phyloP scores from a whole-genome alignment of 2,113 vertebrate genomes.

The Macrotus californicus region DNA sequence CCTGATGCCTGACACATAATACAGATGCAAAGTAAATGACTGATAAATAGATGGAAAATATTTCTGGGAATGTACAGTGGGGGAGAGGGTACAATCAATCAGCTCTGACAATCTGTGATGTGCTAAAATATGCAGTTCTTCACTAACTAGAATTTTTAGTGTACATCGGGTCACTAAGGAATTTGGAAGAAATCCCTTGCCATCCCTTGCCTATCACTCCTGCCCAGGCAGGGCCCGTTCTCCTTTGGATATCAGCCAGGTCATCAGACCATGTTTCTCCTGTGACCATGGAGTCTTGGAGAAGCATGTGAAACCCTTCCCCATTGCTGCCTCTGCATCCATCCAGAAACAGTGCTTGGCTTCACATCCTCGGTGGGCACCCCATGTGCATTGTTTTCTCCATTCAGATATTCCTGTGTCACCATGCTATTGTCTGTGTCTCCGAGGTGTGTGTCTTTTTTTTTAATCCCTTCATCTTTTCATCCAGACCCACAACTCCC shows the following conservation, averaged over 20 bases:
- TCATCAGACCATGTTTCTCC: background rate
- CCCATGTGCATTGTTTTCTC: background rate
- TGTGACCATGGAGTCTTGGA: background rate
- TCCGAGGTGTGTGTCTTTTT: too few species aligned
- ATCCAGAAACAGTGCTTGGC: background rate
- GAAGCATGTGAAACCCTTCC: background rate
- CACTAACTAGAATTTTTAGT: background rate
- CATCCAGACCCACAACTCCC: too few species aligned
- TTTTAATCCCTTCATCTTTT: too few species aligned
- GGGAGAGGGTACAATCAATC: background rate
- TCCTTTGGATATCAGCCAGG: background rate
- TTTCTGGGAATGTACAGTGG: background rate
- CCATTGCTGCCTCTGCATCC: background rate
- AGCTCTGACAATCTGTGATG: background rate
- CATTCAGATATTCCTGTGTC: background rate
- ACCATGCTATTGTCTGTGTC: background rate
- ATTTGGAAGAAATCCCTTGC: background rate
- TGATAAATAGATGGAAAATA: background rate
- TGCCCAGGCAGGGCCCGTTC: too few species aligned
- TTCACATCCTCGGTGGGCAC: background rate
- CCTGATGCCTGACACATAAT: background rate
- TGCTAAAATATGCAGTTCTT: background rate
- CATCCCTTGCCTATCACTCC: background rate
- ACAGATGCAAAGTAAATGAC: background rate
- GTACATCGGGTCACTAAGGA: background rate